Evolutionary conservation across 2,888 invertebrate genomes (phyloP).

Genomic region (Synergus umbraculus): DNA sequence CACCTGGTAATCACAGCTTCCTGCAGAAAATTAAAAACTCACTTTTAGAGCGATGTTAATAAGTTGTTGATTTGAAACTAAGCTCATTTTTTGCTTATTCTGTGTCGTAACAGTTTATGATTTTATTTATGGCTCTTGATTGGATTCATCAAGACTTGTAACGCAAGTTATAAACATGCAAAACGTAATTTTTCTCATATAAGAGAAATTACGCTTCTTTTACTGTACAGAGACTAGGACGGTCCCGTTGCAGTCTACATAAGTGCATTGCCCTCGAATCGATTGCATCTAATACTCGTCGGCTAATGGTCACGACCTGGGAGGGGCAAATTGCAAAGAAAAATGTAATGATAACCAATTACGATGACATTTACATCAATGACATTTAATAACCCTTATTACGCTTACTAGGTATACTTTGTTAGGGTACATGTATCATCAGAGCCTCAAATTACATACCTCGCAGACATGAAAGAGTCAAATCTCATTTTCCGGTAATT

Average conservation of each 20-base stretch:
- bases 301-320: conserved; percentile 18
- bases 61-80: neutral
- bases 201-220: conserved; percentile 14
- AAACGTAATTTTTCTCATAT: conserved; percentile 15
- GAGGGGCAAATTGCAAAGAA: conserved; percentile 23
- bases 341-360: conserved; percentile 33
- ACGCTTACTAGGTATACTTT: neutral
- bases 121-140: conserved; percentile 2
- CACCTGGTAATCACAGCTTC: neutral
- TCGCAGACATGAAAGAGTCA: neutral
- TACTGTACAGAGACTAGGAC: conserved; percentile 8
- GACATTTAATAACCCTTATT: conserved; percentile 39
- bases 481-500: conserved; percentile 21
- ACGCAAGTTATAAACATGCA: neutral
- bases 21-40: neutral
- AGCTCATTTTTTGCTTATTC: neutral
- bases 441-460: conserved; percentile 25
- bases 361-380: conserved; percentile 8
- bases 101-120: neutral
- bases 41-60: neutral
- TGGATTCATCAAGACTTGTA: conserved; percentile 5
- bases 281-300: conserved; percentile 32
- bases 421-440: conserved; percentile 30
- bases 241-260: conserved; percentile 35
- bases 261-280: conserved; percentile 40